Evolutionary conservation across 2,113 vertebrate species (phyloP).

Genomic region (Nothobranchius furzeri): DNA sequence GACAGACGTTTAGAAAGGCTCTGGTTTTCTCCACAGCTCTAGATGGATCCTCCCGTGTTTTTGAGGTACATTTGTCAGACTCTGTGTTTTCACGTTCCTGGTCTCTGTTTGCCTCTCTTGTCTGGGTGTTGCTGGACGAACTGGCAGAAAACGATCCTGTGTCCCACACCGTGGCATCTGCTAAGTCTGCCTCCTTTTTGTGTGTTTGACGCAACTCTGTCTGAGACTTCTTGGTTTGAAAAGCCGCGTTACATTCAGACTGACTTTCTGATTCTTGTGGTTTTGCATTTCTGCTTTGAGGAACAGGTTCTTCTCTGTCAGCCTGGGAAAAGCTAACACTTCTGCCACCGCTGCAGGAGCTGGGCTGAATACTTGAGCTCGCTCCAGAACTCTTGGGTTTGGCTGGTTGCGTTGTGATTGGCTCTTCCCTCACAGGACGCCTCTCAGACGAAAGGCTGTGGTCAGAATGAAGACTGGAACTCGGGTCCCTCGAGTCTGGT

Average conservation of each 20-base stretch:
- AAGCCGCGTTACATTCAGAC: conserved; percentile 56
- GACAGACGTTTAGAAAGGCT: conserved; percentile 62
- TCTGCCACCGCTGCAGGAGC: conserved; percentile 60
- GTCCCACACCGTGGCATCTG: conserved; percentile 58
- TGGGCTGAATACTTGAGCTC: conserved; percentile 42
- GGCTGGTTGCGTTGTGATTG: conserved; percentile 33
- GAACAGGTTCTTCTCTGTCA: conserved; percentile 50
- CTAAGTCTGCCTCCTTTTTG: conserved; percentile 56
- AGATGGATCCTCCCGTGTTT: conserved; percentile 72
- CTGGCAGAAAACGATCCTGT: conserved; percentile 46
- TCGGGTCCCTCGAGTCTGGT: conserved; percentile 46
- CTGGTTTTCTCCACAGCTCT: conserved; percentile 73
- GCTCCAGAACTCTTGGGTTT: conserved; percentile 38
- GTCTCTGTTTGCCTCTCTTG: conserved; percentile 61
- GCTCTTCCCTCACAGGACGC: conserved; percentile 47
- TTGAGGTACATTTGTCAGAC: conserved; percentile 61
- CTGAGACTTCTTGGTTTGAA: conserved; percentile 52
- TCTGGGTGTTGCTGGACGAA: conserved; percentile 37
- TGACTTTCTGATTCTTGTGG: conserved; percentile 41
- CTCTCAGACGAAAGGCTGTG: conserved; percentile 77
- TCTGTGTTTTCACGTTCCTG: conserved; percentile 52
- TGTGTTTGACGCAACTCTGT: conserved; percentile 43
- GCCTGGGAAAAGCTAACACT: conserved; percentile 55
- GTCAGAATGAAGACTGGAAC: conserved; percentile 77
- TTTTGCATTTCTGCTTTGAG: conserved; percentile 34